Base-by-base conservation (phyloP, 2,113 vertebrate genomes). In the Theropithecus gelada region DNA sequence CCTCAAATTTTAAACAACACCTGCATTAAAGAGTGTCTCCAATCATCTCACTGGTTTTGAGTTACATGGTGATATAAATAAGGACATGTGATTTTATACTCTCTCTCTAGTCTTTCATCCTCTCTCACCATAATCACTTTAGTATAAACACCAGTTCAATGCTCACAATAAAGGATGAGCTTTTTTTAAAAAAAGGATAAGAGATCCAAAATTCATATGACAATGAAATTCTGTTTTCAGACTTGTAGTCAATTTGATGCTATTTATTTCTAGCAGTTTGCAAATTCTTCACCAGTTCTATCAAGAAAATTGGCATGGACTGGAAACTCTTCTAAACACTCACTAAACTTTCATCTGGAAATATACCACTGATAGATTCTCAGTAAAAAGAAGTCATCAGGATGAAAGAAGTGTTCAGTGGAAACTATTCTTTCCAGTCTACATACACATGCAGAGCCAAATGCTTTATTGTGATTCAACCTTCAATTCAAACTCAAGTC, bases 321-420 rank as follows among this genome's bases (percentile, higher is more conserved):
- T 30, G 72, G 23, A 59, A 98, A 97, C 92, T 97, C 43, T 38
- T 88, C 91, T n/a, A 94, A 16, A 52, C 3, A 6, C 43, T 88
- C 76, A 78, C 35, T 83, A 68, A 98, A 98, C 96, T 98, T 98
- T 94, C 45, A 85, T 87, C 48, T 68, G 95, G 22, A 97, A 96
- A 86, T 88, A 91, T 52, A 52, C 3, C 68, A 68, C 17, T 83
- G 22, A 96, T 3, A 91, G 25, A 81, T 83, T 80, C 38, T 84
- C 73, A 93, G 25, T 43, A 92, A 94, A 75, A 90, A 85, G 85
- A 95, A 98, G 32, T 59, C 82, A 80, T 66, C 59, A 86, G 80
- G 64, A 38, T 76, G 86, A 95, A 95, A 84, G 20, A 72, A 35
- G 18, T 48, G 38, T 78, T 88, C 40, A 68, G 45, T 61, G 32